Percentiles rank a stretch among this genome's conserved stretches.
Evolutionary conservation across 2,113 vertebrate species (phyloP).

Genomic region (Anoplopoma fimbria): DNA sequence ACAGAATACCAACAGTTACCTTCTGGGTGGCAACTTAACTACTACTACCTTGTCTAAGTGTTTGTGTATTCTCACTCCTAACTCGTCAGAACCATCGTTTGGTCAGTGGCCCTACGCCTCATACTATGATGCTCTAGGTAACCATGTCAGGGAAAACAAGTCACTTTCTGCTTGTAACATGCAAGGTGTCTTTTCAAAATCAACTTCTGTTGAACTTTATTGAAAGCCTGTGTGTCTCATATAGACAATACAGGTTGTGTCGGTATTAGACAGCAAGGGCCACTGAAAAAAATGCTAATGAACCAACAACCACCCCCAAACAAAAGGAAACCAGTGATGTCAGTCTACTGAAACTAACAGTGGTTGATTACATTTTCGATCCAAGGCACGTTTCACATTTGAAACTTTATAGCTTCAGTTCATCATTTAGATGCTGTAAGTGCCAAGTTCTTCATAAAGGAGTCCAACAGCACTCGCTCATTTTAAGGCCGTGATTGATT

Average conservation of each 20-base stretch:
- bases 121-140: too few relatives aligned
- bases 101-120: background rate
- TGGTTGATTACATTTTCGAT: background rate
- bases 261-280: background rate
- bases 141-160: too few relatives aligned
- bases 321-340: background rate
- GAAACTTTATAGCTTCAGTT: background rate
- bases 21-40: background rate
- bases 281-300: background rate
- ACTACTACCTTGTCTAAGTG: background rate
- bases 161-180: too few relatives aligned
- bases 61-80: background rate
- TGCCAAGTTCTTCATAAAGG: background rate
- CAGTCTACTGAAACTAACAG: background rate
- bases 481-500: background rate
- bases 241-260: background rate
- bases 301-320: background rate
- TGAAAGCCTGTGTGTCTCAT: background rate
- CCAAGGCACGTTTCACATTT: background rate
- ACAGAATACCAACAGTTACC: slow-evolving; percentile 13
- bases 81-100: background rate
- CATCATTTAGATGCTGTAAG: background rate
- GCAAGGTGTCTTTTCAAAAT: background rate
- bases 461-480: background rate
- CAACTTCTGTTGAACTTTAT: background rate